A percentile compares a stretch with the other conserved stretches of the same genome.
phyloP scores from a whole-genome alignment of 2,113 vertebrate genomes.

The Pholis gunnellus region DNA sequence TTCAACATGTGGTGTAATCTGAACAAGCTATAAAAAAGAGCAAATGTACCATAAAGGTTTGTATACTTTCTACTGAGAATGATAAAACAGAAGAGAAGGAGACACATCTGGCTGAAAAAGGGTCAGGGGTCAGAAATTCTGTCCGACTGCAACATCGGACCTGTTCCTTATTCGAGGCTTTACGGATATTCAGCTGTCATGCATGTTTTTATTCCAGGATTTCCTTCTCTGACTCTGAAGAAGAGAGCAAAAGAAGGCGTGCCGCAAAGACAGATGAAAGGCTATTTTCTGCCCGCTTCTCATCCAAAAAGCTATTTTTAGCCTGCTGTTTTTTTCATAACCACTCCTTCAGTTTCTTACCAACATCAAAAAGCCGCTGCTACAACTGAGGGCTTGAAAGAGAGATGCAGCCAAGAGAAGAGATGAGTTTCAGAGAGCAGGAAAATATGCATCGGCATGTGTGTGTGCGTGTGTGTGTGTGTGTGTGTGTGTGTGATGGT shows the following conservation, averaged over 20 bases:
- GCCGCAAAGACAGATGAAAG: slow-evolving; percentile 58
- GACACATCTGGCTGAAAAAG: neutral
- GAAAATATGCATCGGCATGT: slow-evolving; percentile 30
- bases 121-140: neutral
- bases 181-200: neutral
- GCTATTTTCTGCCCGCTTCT: slow-evolving; percentile 59
- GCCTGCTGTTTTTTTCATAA: slow-evolving; percentile 50
- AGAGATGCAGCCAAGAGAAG: slow-evolving; percentile 1
- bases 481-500: slow-evolving; percentile 21
- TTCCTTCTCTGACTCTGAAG: slow-evolving; percentile 10
- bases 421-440: slow-evolving; percentile 34
- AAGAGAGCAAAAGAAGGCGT: neutral
- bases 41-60: neutral
- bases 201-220: neutral
- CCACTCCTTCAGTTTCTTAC: slow-evolving; percentile 49
- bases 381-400: slow-evolving; percentile 21
- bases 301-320: slow-evolving; percentile 71
- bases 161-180: neutral
- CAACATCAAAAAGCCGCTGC: slow-evolving; percentile 63
- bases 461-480: slow-evolving; percentile 12
- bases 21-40: neutral
- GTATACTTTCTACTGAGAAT: neutral
- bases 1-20: neutral
- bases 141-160: neutral
- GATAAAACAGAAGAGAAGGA: neutral